Evolutionary conservation across 2,113 vertebrate species (phyloP).

Genomic region (Pseudorasbora parva): DNA sequence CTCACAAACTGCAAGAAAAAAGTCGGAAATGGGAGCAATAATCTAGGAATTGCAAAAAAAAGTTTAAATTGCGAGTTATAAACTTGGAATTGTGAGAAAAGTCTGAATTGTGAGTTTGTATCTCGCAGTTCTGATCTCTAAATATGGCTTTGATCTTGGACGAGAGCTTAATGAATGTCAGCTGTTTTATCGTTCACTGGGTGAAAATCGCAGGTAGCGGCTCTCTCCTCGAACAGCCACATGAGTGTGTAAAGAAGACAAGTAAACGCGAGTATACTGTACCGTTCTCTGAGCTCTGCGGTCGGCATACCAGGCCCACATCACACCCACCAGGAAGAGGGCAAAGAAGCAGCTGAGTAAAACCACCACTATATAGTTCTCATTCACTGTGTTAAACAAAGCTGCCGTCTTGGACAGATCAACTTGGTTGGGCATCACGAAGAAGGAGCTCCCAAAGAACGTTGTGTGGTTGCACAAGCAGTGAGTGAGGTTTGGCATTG

Average conservation of each 20-base stretch:
- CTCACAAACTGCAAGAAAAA: no score
- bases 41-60: no score
- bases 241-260: background rate
- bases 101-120: no score
- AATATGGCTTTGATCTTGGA: background rate
- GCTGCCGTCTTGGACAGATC: constrained; percentile 71
- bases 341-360: constrained; percentile 78
- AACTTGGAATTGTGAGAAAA: no score
- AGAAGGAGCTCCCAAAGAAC: constrained; percentile 79
- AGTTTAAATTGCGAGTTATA: no score
- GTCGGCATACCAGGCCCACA: constrained; percentile 82
- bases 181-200: background rate
- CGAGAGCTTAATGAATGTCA: background rate
- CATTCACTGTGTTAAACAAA: constrained; percentile 72
- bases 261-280: constrained; percentile 29
- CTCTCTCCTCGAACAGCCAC: background rate
- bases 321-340: constrained; percentile 73
- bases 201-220: background rate
- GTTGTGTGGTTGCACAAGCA: constrained; percentile 85
- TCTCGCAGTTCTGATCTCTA: background rate
- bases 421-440: constrained; percentile 80
- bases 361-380: constrained; percentile 80
- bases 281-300: constrained; percentile 77
- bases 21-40: no score
- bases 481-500: constrained; percentile 67